Evolutionary conservation across 2,888 invertebrate genomes (phyloP).

Genomic region (Cephus nigrinus): DNA sequence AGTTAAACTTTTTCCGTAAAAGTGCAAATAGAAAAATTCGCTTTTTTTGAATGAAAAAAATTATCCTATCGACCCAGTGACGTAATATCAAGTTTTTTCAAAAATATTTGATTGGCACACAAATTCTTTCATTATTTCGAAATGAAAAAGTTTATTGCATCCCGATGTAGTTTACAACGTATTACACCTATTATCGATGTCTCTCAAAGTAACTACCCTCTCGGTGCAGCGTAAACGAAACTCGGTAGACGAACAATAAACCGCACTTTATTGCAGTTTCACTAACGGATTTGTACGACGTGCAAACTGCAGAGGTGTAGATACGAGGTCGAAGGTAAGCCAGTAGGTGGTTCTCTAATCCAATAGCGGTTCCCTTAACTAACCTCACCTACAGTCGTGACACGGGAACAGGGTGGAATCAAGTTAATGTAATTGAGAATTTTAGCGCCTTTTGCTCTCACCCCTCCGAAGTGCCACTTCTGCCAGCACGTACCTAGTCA

Average conservation of each 20-base stretch:
- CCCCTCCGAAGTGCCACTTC: conserved; percentile 15
- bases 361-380: conserved; percentile 56
- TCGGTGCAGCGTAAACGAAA: conserved; percentile 9
- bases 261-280: conserved; percentile 54
- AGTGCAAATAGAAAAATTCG: not conserved
- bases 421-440: conserved; percentile 61
- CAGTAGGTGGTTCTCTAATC: conserved; percentile 33
- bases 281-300: conserved; percentile 59
- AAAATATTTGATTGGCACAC: not conserved
- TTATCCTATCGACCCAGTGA: fast-evolving
- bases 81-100: not conserved
- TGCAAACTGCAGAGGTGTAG: conserved; percentile 55
- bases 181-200: not conserved
- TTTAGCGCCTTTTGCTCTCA: conserved; percentile 52
- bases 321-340: conserved; percentile 49
- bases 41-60: not conserved
- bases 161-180: not conserved
- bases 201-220: not conserved
- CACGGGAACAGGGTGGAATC: conserved; percentile 51
- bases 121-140: not conserved
- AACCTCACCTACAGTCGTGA: conserved; percentile 50
- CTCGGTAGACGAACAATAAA: conserved; percentile 50
- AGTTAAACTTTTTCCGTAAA: not conserved
- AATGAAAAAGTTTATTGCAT: not conserved
- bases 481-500: not conserved